These are phyloP conservation scores for Anser cygnoides DNA, from an alignment of 2,113 vertebrate genomes.

Conservation along the genomic window DNA sequence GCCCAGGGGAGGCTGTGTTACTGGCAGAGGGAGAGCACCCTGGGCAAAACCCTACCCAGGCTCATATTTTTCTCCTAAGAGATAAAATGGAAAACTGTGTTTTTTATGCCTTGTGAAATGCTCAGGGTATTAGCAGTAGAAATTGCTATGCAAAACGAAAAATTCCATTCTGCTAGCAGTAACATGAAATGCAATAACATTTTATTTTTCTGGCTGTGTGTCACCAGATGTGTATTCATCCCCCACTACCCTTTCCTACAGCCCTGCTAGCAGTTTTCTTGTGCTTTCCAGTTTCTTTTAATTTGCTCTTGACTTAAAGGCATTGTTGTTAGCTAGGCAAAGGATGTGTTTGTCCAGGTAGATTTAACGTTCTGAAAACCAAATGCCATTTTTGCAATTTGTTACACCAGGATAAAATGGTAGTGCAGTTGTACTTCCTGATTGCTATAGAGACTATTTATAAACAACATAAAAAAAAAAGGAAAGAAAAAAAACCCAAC, in stretches of 20 bases:
- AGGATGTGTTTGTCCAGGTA: conserved; percentile 24
- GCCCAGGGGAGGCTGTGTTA: neutral
- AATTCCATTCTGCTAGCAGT: neutral
- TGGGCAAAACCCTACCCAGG: fast-evolving
- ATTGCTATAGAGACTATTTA: neutral
- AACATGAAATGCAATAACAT: neutral
- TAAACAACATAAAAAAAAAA: neutral
- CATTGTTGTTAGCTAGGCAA: neutral
- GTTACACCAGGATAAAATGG: neutral
- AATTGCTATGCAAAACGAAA: fast-evolving
- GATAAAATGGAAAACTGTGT: neutral
- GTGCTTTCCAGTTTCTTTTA: neutral
- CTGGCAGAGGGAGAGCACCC: fast-evolving
- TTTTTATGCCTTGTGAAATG: neutral
- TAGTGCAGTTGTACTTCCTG: neutral
- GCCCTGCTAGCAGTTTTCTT: neutral
- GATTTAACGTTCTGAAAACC: neutral
- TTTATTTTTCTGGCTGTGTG: neutral
- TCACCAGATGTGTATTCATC: fast-evolving
- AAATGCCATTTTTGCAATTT: conserved; percentile 6
- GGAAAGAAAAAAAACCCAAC: neutral
- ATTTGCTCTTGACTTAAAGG: neutral
- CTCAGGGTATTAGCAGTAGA: neutral
- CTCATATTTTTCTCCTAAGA: fast-evolving
- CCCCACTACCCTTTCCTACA: neutral